Evolutionary conservation across 2,888 invertebrate species (phyloP).

Genomic region (Sepioteuthis lessoniana): DNA sequence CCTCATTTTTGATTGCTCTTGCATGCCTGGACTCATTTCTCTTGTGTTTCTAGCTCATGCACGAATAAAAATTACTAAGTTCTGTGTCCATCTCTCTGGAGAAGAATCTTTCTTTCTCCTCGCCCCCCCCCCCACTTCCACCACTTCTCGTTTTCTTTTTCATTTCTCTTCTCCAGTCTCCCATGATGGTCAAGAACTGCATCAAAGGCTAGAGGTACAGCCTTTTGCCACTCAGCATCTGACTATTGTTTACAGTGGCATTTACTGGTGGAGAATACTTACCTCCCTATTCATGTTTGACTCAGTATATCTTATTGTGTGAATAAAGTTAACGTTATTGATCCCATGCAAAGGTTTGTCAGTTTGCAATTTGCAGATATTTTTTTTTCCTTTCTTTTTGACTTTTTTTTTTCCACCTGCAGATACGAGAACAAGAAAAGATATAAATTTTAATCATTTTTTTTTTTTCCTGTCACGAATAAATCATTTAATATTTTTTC

Average conservation of each 20-base stretch:
- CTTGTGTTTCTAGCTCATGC: not conserved
- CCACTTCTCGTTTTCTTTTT: not conserved
- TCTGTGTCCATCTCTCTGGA: slow-evolving; percentile 33
- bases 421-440: no score
- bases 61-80: not conserved
- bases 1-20: not conserved
- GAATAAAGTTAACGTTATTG: slow-evolving; percentile 16
- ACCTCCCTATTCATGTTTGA: not conserved
- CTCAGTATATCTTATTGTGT: not conserved
- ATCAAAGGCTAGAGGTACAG: not conserved
- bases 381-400: no score
- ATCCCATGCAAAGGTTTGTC: not conserved
- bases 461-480: not conserved
- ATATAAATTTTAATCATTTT: no score
- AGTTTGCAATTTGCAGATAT: no score
- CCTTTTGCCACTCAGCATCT: not conserved
- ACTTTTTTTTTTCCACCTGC: no score
- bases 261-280: not conserved
- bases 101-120: not conserved
- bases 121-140: no score
- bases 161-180: not conserved
- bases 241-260: slow-evolving; percentile 1
- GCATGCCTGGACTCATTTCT: not conserved
- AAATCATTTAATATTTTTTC: no score
- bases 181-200: not conserved